These are phyloP conservation scores for Bujurquina vittata DNA, from an alignment of 2,113 vertebrate species.

Conservation along the genomic window DNA sequence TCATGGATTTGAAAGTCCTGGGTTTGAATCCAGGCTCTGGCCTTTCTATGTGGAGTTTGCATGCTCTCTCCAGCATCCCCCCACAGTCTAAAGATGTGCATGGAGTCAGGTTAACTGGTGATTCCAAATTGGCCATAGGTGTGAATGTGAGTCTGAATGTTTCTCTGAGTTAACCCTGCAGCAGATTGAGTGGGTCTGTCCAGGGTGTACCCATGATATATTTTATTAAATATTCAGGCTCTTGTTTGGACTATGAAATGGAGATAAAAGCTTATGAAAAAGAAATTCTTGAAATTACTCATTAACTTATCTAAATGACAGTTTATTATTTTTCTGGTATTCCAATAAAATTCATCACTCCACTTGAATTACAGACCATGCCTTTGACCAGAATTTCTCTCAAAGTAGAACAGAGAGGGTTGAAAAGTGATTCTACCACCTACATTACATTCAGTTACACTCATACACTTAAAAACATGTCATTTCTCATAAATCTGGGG, in stretches of 20 bases:
- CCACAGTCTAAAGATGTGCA: not conserved
- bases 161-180: too few species aligned
- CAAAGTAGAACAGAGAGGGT: not conserved
- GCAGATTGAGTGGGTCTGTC: too few species aligned
- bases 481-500: not conserved
- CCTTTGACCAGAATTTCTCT: not conserved
- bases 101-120: not conserved
- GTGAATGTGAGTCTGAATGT: not conserved
- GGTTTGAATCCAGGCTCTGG: not conserved
- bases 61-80: not conserved
- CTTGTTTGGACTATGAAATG: not conserved
- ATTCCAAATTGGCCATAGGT: not conserved
- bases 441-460: not conserved
- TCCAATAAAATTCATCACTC: not conserved
- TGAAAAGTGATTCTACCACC: not conserved
- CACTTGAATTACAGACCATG: not conserved
- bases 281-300: not conserved
- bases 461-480: not conserved
- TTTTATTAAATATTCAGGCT: not conserved
- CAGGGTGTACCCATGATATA: too few species aligned
- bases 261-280: not conserved
- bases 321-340: not conserved
- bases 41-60: not conserved
- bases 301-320: not conserved
- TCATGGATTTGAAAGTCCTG: too few species aligned